Percentiles rank a stretch among this genome's conserved stretches.
These are phyloP conservation scores for Girardia tigrina DNA, from an alignment of 2,888 invertebrate species.

Conservation along the genomic window DNA sequence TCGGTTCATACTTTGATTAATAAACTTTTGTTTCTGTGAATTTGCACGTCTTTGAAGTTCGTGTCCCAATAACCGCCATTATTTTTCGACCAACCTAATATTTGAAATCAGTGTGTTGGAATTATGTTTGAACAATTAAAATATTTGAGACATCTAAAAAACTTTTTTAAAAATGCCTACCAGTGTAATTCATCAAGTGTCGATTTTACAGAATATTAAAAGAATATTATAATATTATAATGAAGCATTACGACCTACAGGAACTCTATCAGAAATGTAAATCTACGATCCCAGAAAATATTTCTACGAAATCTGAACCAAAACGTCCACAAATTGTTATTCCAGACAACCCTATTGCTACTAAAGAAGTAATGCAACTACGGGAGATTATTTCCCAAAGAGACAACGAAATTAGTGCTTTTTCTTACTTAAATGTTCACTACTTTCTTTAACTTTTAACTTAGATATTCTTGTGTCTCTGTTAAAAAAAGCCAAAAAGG, in stretches of 20 bases:
- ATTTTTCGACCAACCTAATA: too few species aligned
- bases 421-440: neutral
- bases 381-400: slow-evolving; percentile 46
- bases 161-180: too few species aligned
- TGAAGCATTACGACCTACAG: slow-evolving; percentile 49
- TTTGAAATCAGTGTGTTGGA: too few species aligned
- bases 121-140: too few species aligned
- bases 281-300: slow-evolving; percentile 40
- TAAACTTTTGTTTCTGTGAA: too few species aligned
- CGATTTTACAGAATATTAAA: too few species aligned
- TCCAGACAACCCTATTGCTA: slow-evolving; percentile 17
- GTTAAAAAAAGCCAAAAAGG: slow-evolving; percentile 44
- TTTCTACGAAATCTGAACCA: neutral
- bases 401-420: slow-evolving; percentile 49
- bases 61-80: too few species aligned
- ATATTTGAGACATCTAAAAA: too few species aligned
- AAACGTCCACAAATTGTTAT: neutral
- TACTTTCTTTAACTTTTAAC: neutral
- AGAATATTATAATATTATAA: too few species aligned
- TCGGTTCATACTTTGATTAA: too few species aligned
- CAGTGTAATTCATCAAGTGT: too few species aligned
- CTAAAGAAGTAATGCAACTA: slow-evolving; percentile 42
- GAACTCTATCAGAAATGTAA: slow-evolving; percentile 44
- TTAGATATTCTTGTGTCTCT: slow-evolving; percentile 48
- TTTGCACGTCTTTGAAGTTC: too few species aligned